phyloP scores from a whole-genome alignment of 2,797 vertebrate genomes.

The Sternarchorhynchus goeldii region DNA sequence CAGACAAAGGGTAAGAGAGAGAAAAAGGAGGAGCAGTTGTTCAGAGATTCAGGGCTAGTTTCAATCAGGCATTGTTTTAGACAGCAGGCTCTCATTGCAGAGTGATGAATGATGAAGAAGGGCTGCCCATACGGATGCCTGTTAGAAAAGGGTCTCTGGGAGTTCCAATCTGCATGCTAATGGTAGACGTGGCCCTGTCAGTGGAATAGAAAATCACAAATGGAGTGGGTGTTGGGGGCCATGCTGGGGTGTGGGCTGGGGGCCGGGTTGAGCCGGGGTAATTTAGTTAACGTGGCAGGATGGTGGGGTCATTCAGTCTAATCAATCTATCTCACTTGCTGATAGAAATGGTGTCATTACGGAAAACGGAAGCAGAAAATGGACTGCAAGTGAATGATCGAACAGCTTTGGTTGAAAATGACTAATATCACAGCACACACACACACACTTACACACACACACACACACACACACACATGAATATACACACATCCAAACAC shows the following conservation, averaged over 20 bases:
- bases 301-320: slow-evolving; percentile 46
- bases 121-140: slow-evolving; percentile 58
- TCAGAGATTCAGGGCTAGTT: slow-evolving; percentile 44
- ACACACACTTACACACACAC: not conserved
- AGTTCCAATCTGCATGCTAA: slow-evolving; percentile 72
- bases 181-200: slow-evolving; percentile 65
- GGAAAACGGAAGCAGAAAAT: slow-evolving; percentile 39
- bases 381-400: slow-evolving; percentile 47
- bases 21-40: not conserved
- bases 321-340: slow-evolving; percentile 54
- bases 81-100: slow-evolving; percentile 42
- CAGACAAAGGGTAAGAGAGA: not conserved
- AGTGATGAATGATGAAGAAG: slow-evolving; percentile 46
- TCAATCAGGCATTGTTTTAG: slow-evolving; percentile 58
- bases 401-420: slow-evolving; percentile 32
- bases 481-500: too few species aligned
- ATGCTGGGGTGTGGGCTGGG: not conserved
- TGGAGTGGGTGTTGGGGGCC: slow-evolving; percentile 34
- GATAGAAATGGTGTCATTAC: slow-evolving; percentile 53
- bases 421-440: slow-evolving; percentile 30
- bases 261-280: slow-evolving; percentile 42
- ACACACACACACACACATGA: not conserved
- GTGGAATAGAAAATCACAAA: slow-evolving; percentile 65
- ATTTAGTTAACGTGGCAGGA: slow-evolving; percentile 54
- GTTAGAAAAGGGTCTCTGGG: slow-evolving; percentile 63